phyloP scores from a whole-genome alignment of 2,113 vertebrate species.

The Bolborhynchus lineola region DNA sequence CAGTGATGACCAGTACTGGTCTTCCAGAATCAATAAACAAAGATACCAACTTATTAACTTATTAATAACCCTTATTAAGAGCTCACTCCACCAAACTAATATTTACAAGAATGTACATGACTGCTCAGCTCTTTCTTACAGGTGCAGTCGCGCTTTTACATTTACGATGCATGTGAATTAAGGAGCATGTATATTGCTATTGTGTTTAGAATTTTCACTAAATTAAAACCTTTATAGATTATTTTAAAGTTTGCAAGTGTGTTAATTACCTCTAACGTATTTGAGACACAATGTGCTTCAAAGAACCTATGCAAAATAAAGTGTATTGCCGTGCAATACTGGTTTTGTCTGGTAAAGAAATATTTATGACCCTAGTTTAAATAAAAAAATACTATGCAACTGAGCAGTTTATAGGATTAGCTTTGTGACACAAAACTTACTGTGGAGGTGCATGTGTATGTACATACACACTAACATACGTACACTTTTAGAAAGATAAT shows the following conservation, averaged over 20 bases:
- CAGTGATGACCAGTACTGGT: not conserved
- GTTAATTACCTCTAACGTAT: not conserved
- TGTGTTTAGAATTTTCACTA: not conserved
- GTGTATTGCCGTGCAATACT: not conserved
- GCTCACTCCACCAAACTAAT: not conserved
- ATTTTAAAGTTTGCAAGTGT: not conserved
- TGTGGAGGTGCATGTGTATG: not conserved
- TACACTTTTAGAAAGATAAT: not conserved
- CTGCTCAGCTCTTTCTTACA: not conserved
- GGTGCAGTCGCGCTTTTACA: not conserved
- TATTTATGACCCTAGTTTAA: not conserved
- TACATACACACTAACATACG: not conserved
- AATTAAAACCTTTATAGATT: not conserved
- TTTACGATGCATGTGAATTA: not conserved
- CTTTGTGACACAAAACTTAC: not conserved
- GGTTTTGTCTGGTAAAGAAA: not conserved
- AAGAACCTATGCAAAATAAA: constrained; percentile 19
- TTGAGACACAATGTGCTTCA: not conserved
- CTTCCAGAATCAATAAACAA: not conserved
- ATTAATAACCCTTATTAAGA: not conserved
- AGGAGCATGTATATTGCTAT: not conserved
- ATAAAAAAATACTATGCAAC: not conserved
- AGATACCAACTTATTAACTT: not conserved
- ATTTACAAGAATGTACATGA: not conserved
- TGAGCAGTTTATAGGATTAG: not conserved